Percentiles rank a stretch among this genome's conserved stretches.
phyloP scores from a whole-genome alignment of 2,888 invertebrate genomes.

The Zhengitettix transpicula region DNA sequence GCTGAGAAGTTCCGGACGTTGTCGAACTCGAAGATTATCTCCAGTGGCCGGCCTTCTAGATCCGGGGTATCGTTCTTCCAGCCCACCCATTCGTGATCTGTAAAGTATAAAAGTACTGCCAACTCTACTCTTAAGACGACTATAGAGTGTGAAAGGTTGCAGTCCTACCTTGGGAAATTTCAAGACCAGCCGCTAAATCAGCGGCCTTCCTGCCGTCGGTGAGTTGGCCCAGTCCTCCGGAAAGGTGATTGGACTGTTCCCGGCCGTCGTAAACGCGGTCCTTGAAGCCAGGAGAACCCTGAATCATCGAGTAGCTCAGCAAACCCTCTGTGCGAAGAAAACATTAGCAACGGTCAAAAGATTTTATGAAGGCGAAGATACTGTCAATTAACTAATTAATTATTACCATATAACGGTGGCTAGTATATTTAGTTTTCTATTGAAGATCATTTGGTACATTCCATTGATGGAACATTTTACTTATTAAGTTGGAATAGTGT shows the following conservation, averaged over 20 bases:
- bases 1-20: constrained; percentile 57
- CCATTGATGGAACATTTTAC: too few species aligned
- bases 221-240: background rate
- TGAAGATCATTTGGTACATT: too few species aligned
- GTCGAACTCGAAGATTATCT: constrained; percentile 66
- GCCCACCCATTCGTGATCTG: constrained; percentile 52
- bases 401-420: too few species aligned
- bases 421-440: too few species aligned
- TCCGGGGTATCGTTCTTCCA: constrained; percentile 56
- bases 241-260: background rate
- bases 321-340: background rate
- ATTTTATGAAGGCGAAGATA: too few species aligned
- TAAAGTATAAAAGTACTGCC: too few species aligned
- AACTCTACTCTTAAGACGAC: too few species aligned
- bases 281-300: background rate
- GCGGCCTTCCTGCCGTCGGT: background rate
- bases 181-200: background rate
- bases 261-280: background rate
- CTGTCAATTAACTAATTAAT: too few species aligned
- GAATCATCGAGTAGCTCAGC: background rate
- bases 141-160: too few species aligned
- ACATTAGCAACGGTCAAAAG: too few species aligned
- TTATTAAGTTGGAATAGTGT: too few species aligned
- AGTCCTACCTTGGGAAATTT: background rate
- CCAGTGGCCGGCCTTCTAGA: constrained; percentile 45